phyloP scores from a whole-genome alignment of 2,797 vertebrate species.

The Mus spretus region DNA sequence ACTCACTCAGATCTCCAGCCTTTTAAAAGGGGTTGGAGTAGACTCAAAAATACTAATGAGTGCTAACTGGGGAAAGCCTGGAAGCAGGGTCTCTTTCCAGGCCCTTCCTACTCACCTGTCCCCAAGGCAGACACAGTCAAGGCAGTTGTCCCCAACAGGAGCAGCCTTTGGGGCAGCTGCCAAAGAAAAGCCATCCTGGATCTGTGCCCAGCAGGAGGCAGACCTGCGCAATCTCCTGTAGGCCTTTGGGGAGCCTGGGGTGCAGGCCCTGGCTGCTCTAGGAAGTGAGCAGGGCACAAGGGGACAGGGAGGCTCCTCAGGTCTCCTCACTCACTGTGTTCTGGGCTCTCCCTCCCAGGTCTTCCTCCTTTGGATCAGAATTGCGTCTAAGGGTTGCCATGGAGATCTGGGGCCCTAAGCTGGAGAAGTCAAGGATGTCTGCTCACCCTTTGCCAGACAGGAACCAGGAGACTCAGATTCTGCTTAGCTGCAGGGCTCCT shows the following conservation, averaged over 20 bases:
- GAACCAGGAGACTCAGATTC: constrained; percentile 65
- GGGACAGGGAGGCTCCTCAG: background rate
- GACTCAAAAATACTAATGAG: background rate
- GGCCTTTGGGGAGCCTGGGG: background rate
- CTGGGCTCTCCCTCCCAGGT: constrained; percentile 1
- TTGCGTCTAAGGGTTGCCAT: constrained; percentile 76
- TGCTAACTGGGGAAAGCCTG: background rate
- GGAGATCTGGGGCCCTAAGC: constrained; percentile 67
- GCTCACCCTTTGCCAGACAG: constrained; percentile 35
- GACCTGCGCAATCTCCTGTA: background rate
- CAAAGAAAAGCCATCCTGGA: constrained; percentile 3
- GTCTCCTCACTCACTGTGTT: background rate
- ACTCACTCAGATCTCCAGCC: background rate
- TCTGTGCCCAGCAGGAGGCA: background rate
- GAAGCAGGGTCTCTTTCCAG: background rate
- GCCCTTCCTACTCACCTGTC: constrained; percentile 74
- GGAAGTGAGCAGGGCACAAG: background rate
- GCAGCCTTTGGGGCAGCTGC: constrained; percentile 37
- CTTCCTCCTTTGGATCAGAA: constrained; percentile 39
- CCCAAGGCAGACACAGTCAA: constrained; percentile 59
- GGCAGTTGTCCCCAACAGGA: constrained; percentile 54
- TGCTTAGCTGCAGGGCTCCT: background rate
- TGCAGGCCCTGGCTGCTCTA: background rate
- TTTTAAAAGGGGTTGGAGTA: background rate
- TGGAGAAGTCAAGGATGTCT: constrained; percentile 23